phyloP scores from a whole-genome alignment of 2,113 vertebrate genomes.

The Cavia aperea region DNA sequence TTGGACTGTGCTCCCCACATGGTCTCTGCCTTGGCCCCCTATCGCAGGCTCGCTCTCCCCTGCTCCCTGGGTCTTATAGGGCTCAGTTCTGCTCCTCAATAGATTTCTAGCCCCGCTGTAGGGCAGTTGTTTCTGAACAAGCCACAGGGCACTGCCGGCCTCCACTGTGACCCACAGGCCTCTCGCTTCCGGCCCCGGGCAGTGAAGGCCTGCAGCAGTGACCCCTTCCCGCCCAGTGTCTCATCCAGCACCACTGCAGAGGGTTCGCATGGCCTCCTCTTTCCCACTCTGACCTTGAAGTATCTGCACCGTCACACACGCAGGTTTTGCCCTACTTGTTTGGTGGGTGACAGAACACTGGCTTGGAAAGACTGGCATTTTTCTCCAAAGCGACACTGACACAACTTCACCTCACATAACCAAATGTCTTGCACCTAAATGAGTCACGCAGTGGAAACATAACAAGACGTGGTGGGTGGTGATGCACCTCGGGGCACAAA shows the following conservation, averaged over 20 bases:
- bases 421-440: not conserved
- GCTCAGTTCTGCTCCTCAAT: not conserved
- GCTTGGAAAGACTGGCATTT: not conserved
- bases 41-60: not conserved
- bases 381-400: not conserved
- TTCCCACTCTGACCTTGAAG: not conserved
- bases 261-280: not conserved
- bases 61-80: not conserved
- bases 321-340: not conserved
- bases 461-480: not conserved
- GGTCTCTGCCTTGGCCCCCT: not conserved
- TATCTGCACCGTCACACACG: not conserved
- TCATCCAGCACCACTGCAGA: not conserved
- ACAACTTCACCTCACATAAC: not conserved
- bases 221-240: accelerated
- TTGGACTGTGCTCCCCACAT: not conserved
- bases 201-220: not conserved
- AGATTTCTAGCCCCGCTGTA: not conserved
- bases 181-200: not conserved
- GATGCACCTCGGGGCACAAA: not conserved
- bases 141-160: not conserved
- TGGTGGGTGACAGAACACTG: not conserved
- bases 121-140: not conserved
- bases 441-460: not conserved
- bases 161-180: not conserved